Base-by-base conservation (phyloP, 1,140 invertebrate genomes). In the Gonatopus flavifemur region DNA sequence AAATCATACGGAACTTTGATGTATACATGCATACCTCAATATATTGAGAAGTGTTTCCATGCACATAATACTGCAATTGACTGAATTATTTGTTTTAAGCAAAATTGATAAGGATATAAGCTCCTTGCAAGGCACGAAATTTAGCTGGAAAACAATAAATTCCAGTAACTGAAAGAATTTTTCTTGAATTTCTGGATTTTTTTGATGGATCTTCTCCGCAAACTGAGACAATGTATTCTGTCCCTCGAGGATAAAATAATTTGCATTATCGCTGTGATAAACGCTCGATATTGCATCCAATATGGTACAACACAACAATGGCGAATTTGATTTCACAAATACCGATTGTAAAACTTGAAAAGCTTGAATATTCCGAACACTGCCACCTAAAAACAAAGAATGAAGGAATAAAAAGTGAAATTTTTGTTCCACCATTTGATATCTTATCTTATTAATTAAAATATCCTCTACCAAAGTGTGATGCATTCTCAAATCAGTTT, bases 111-210 rank as follows among this genome's bases (percentile, higher is more conserved):
- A 81, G 31, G 94, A 95, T 69, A 98, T 98, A 43, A 98, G 83
- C 81, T 98, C 97, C 80, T 98, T 98, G 77, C 94, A 98, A 45
- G 97, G 97, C 53, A 99, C 95, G 83, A 97, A 98, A 74, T 96
- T 97, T 62, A 99, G 78, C 74, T 98, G 91, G 79, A 96, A 96
- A 12, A 98, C 93, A 49, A 98, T 88, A 71, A 96, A 98, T 77
- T 98, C 96, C 20, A 99, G 68, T 20, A 98, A 74, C 74, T 96
- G 91, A 78, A 98, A 97, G 69, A 97, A 94, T 74, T 98, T 98
- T 64, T 90, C 86, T 81, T 98, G 95, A 60, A 98, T 93, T 73
- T 96, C 90, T 1, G 83, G 78, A 49, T 89, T 88, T 78, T 98
- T 98, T 3, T 86, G 74, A 62, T 96, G 87, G 57, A 99, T 95